Evolutionary conservation across 2,113 vertebrate genomes (phyloP), one percentile per base, ranked within the genome.

Genomic region (Cavia porcellus): DNA sequence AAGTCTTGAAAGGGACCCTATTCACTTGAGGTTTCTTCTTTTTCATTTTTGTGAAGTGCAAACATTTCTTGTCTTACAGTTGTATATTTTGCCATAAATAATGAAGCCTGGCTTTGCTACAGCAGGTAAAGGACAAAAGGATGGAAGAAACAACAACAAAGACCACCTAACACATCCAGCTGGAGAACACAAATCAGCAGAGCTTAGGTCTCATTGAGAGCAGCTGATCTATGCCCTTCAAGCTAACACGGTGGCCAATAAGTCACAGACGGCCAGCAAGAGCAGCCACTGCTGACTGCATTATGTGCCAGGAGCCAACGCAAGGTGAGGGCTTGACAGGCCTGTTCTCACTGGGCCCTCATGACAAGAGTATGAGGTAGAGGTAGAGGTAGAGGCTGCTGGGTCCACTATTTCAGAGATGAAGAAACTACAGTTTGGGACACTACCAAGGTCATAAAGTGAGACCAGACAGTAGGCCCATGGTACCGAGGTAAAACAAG

Each of bases 81-180:
- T 93, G 90, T 89, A 89, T 89, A 93, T 85, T 97, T 93, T 94
- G 47, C 83, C 77, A 35, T 70, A 97, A 92, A 95, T 80, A 83
- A 86, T 0, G 13, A 94, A 61, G 59, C 25, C 75, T 86, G 47
- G 55, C n/a, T 55, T 93, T 82, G 62, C 86, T 72, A 75, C 62
- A 86, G 47, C 89, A 61, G 86, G 79, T 90, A 70, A 68, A 96
- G 47, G 84, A 87, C 68, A 94, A 92, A 90, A 50, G 62, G 70
- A 59, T 5, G 11, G 61, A 79, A 83, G 50, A 77, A 95, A 85
- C 25, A 35, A 22, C 32, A 93, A 79, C 10, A 70, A 92, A 94
- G 92, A 92, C n/a, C 24, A 55, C 1, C 50, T 3, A 38, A 64
- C 68, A 42, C 11, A 19, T 47, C 83, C 57, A 55, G 50, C 0